These are phyloP conservation scores for Babyrousa celebensis DNA, from an alignment of 2,797 vertebrate species.

Conservation along the genomic window DNA sequence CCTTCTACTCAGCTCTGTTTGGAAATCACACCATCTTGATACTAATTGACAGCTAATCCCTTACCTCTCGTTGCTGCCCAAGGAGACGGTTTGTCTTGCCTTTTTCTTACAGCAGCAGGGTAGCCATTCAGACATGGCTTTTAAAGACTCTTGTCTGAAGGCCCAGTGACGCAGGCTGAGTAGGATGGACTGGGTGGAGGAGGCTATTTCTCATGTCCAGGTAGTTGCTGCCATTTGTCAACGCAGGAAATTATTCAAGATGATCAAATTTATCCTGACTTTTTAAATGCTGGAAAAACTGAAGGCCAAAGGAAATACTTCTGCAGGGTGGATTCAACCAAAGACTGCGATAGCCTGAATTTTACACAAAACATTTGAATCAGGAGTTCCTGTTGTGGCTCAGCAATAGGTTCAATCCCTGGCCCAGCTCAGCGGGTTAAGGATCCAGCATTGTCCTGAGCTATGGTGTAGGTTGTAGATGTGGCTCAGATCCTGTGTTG, in stretches of 20 bases:
- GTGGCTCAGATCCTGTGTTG: too few species aligned
- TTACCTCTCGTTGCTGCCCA: not conserved
- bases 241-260: not conserved
- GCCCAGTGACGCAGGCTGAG: not conserved
- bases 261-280: not conserved
- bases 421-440: too few species aligned
- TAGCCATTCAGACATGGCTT: not conserved
- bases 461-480: too few species aligned
- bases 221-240: not conserved
- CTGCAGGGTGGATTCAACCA: not conserved
- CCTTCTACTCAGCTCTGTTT: not conserved
- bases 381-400: too few species aligned
- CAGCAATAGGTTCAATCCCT: too few species aligned
- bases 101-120: not conserved
- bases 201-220: not conserved
- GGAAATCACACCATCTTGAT: not conserved
- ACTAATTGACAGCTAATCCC: not conserved
- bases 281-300: conserved; percentile 13
- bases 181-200: too few species aligned
- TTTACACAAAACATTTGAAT: not conserved
- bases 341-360: not conserved
- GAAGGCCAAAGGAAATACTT: not conserved
- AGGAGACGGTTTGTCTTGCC: not conserved
- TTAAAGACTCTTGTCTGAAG: not conserved
- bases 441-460: too few species aligned